Conservation (phyloP, 2,888 invertebrate genomes). For the Oscheius sp. region DNA sequence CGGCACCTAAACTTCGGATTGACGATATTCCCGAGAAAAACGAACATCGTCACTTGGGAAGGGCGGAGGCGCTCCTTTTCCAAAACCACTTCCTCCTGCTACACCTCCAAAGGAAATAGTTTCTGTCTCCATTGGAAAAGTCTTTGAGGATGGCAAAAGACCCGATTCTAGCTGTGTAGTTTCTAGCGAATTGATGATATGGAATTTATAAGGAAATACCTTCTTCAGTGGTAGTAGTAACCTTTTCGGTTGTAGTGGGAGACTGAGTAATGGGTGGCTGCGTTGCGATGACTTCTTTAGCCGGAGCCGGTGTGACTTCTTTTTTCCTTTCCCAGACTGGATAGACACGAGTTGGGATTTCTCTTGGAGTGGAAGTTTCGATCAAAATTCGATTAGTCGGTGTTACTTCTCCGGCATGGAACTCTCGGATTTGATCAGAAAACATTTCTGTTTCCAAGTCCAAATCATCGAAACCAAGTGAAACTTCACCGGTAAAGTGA, state of each 20-base stretch:
- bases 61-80: not conserved
- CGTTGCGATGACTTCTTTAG: not conserved
- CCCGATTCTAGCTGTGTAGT: not conserved
- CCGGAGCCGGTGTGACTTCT: not conserved
- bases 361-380: not conserved
- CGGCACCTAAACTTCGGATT: not conserved
- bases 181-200: no score
- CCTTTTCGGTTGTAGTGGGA: not conserved
- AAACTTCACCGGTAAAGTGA: constrained; percentile 22
- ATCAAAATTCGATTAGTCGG: no score
- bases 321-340: constrained; percentile 5
- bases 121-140: not conserved
- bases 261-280: not conserved
- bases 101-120: not conserved
- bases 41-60: constrained; percentile 13
- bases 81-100: constrained; percentile 7
- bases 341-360: not conserved
- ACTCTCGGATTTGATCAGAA: no score
- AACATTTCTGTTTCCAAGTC: not conserved
- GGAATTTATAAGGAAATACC: not conserved
- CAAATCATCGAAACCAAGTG: constrained; percentile 23
- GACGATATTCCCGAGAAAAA: not conserved
- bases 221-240: not conserved
- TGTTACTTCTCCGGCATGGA: no score
- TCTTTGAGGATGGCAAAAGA: constrained; percentile 1